phyloP scores from a whole-genome alignment of 2,888 invertebrate genomes.

The Agrotis clavis region DNA sequence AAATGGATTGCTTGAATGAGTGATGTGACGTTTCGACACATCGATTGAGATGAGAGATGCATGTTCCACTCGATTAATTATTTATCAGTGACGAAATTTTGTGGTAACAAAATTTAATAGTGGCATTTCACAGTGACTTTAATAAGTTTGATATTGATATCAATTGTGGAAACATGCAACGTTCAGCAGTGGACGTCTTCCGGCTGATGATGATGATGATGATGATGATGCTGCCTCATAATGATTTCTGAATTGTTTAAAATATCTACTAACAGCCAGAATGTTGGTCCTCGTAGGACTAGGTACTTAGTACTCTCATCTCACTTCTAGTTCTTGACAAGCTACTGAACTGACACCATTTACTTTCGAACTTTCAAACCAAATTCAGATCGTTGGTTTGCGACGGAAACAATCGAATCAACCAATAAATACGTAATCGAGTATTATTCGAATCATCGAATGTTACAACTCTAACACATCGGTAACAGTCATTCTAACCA shows the following conservation, averaged over 20 bases:
- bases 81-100: not conserved
- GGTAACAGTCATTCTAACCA: constrained; percentile 23
- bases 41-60: constrained; percentile 1
- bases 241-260: too few species aligned
- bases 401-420: constrained; percentile 18
- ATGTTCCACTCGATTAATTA: constrained; percentile 10
- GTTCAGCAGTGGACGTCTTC: too few species aligned
- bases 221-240: too few species aligned
- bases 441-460: constrained; percentile 22
- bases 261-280: too few species aligned
- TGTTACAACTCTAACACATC: constrained; percentile 2
- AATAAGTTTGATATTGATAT: too few species aligned
- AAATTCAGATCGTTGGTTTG: not conserved
- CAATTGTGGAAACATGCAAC: too few species aligned
- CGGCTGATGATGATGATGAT: too few species aligned
- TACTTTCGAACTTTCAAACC: not conserved
- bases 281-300: too few species aligned
- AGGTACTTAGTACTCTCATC: not conserved
- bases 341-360: not conserved
- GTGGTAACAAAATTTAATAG: not conserved
- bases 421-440: constrained; percentile 5
- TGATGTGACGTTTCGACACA: not conserved
- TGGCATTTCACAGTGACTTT: not conserved
- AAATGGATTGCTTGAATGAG: not conserved
- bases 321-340: too few species aligned